phyloP scores from a whole-genome alignment of 2,888 invertebrate genomes.

The Schizotus pectinicornis region DNA sequence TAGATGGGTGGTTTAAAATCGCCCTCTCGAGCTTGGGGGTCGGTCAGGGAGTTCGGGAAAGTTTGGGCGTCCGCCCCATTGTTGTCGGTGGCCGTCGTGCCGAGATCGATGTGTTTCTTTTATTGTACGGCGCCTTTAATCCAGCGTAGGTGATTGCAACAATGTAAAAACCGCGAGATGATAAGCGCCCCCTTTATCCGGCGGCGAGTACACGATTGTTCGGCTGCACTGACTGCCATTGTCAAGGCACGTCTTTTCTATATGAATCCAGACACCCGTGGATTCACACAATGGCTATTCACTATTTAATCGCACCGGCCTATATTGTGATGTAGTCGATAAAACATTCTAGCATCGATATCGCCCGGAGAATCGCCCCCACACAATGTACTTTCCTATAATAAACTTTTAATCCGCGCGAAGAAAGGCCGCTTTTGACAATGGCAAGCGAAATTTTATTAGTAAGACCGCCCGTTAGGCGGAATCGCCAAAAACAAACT shows the following conservation, averaged over 20 bases:
- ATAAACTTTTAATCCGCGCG: conserved; percentile 33
- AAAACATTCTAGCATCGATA: conserved; percentile 42
- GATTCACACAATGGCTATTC: conserved; percentile 51
- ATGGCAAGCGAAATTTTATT: not conserved
- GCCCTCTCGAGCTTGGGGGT: too few species aligned
- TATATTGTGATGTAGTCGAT: conserved; percentile 49
- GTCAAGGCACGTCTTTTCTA: conserved; percentile 47
- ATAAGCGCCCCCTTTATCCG: conserved; percentile 32
- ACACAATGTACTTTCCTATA: conserved; percentile 33
- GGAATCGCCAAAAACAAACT: too few species aligned
- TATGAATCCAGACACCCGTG: conserved; percentile 48
- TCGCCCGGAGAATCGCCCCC: conserved; percentile 25
- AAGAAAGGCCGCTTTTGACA: conserved; percentile 23
- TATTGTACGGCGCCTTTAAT: conserved; percentile 27
- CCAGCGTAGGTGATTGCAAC: conserved; percentile 34
- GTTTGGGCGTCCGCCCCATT: not conserved
- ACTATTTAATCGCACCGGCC: conserved; percentile 50
- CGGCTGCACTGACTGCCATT: conserved; percentile 45
- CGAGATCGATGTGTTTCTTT: conserved; percentile 21
- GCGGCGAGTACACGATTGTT: conserved; percentile 42
- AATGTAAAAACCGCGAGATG: conserved; percentile 35
- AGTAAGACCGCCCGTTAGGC: too few species aligned
- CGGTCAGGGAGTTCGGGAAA: too few species aligned
- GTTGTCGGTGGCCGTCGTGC: not conserved
- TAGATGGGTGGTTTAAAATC: too few species aligned